Evolutionary conservation across 2,797 vertebrate genomes (phyloP), one percentile per base, ranked within the genome.

Genomic region (Catamblyrhynchus diadema): DNA sequence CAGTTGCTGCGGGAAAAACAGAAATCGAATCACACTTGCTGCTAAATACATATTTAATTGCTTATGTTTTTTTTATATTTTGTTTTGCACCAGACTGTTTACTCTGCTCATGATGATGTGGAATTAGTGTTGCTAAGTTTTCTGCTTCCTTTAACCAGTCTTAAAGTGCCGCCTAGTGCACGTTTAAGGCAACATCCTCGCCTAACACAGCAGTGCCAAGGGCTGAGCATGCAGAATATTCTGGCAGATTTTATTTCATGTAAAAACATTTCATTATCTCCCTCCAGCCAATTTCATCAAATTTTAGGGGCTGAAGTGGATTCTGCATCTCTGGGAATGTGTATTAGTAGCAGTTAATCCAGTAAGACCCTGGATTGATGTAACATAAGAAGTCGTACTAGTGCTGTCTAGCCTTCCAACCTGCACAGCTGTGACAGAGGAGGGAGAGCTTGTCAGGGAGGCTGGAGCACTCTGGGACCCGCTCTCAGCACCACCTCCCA

Each of bases 41-140:
- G 79, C 96, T 97, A 98, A 98, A 98, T 97, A 97, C 97, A 97
- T 98, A 97, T 98, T 98, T 98, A 97, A 98, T 98, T 97, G 96
- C 95, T 97, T 97, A 97, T 96, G 94, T 4, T 96, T 97, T 97
- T 98, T 98, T 98, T 97, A 97, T 97, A 95, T 97, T 98, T 98
- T 98, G 97, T 97, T 98, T 97, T 96, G 96, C 96, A 93, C 94
- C 91, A 93, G 93, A 96, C 94, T 97, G 96, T 98, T 98, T 98
- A 97, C 97, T 96, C 93, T 97, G 88, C 87, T 96, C 95, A 89
- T 94, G 93, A 95, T 90, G 92, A 94, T 83, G 60, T 81, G 82
- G 86, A 97, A 97, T 96, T 94, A 93, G 83, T 69, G 87, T 88
- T 75, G 88, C 65, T 35, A 84, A 92, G 67, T 65, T 70, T 66